A percentile compares a stretch with the other conserved stretches of the same genome.
These are phyloP conservation scores for Anticlea derivata DNA, from an alignment of 2,888 invertebrate genomes.

Conservation along the genomic window DNA sequence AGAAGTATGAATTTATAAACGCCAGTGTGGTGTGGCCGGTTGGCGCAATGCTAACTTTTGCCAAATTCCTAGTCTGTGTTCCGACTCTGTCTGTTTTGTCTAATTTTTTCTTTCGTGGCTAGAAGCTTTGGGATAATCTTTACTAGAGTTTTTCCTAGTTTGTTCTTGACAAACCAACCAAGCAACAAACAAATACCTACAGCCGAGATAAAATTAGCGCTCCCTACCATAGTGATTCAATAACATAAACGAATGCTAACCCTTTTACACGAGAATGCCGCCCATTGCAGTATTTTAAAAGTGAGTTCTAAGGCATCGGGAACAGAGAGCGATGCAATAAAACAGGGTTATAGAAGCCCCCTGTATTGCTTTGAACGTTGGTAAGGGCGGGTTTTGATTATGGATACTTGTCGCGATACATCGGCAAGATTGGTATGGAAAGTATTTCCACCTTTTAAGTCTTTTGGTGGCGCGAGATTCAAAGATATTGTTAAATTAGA, in stretches of 20 bases:
- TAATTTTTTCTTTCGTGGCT: slow-evolving; percentile 3
- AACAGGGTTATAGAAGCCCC: slow-evolving; percentile 26
- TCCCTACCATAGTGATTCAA: too few relatives aligned
- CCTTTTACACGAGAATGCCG: slow-evolving; percentile 3
- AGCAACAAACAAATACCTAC: too few relatives aligned
- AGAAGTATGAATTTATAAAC: slow-evolving; percentile 35
- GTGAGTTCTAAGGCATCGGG: slow-evolving; percentile 32
- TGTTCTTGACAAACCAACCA: too few relatives aligned
- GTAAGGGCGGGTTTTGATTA: slow-evolving; percentile 1
- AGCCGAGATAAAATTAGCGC: too few relatives aligned
- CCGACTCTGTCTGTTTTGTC: slow-evolving; percentile 12
- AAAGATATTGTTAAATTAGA: too few relatives aligned
- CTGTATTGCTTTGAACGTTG: slow-evolving; percentile 25
- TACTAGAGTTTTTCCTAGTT: too few relatives aligned
- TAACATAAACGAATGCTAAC: too few relatives aligned
- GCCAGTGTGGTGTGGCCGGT: slow-evolving; percentile 27
- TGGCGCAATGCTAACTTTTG: slow-evolving; percentile 28
- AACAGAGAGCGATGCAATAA: slow-evolving; percentile 30
- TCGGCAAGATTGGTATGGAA: too few relatives aligned
- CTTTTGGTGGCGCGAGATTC: too few relatives aligned
- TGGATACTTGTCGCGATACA: slow-evolving; percentile 4
- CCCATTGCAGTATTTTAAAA: slow-evolving; percentile 30
- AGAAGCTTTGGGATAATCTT: neutral
- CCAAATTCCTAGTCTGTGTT: slow-evolving; percentile 19
- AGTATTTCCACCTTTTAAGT: too few relatives aligned